These are phyloP conservation scores for Drosophila quinaria DNA, from an alignment of 2,888 invertebrate genomes.

Conservation along the genomic window DNA sequence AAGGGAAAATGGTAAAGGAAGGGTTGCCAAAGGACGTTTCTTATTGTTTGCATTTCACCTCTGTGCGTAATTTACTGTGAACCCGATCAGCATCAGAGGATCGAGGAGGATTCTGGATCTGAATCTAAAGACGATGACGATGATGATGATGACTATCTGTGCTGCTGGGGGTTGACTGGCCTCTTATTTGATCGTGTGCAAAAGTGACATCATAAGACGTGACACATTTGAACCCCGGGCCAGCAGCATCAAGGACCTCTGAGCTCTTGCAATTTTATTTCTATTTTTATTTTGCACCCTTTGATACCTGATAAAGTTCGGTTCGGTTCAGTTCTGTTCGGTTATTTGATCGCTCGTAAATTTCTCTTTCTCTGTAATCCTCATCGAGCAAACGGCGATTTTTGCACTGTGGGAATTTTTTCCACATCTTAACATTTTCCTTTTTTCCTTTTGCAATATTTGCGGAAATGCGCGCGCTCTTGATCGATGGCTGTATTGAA, in stretches of 20 bases:
- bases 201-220: conserved; percentile 84
- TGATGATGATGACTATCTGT: conserved; percentile 46
- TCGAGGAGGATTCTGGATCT: conserved; percentile 40
- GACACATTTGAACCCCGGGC: conserved; percentile 74
- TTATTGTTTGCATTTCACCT: conserved; percentile 83
- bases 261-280: conserved; percentile 53
- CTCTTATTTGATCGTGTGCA: conserved; percentile 37
- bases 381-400: conserved; percentile 47
- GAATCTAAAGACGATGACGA: conserved; percentile 3
- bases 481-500: conserved; percentile 71
- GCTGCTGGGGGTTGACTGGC: conserved; percentile 50
- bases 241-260: conserved; percentile 51
- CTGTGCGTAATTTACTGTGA: conserved; percentile 83
- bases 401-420: conserved; percentile 74
- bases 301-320: conserved; percentile 67
- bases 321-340: conserved; percentile 22
- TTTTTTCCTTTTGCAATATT: conserved; percentile 36
- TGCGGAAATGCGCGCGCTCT: conserved; percentile 54
- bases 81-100: conserved; percentile 64
- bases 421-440: conserved; percentile 35
- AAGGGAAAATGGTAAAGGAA: conserved; percentile 50
- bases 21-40: conserved; percentile 68
- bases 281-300: conserved; percentile 77
- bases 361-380: conserved; percentile 66
- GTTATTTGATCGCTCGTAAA: conserved; percentile 83